Evolutionary conservation across 2,888 invertebrate species (phyloP), one percentile per base, ranked within the genome.

Genomic region (Cynaeus angustus): DNA sequence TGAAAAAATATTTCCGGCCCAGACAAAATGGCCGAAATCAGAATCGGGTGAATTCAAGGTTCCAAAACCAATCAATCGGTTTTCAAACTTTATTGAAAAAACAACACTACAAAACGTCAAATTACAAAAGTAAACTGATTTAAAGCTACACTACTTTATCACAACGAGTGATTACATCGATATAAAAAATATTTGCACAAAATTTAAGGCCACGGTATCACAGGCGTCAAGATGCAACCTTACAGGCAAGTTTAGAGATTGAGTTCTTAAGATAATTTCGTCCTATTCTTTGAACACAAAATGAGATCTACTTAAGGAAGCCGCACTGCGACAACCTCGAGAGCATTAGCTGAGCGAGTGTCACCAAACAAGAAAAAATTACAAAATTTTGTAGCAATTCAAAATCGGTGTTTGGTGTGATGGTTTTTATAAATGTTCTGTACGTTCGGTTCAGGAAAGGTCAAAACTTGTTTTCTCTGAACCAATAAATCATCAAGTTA

Each of bases 121-220:
- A 21, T 16, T 61, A 61, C 38, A 61, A 61, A 61, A 59, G 3
- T 33, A 55, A 26, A 52, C 52, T 55, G 10, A 38, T 38, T 55
- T 55, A 50, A 46, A 45, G 10, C 43, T 62, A 61, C n/a, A 0
- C 62, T 50, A 62, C 41, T 50, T 48, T 62, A 62, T 62, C 62
- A 62, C 62, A 62, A 26, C 7, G 37, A 6, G 62, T 62, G 62
- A 62, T 62, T 52, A 67, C 33, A 59, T 53, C 16, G 9, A 10
- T 55, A 66, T 37, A 62, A 68, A n/a, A 68, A 52, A 58, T 58
- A 67, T 67, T 66, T 58, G 58, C 59, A 59, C 66, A 50, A 70
- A 66, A 33, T 61, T 65, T 53, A 70, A 70, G 69, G 66, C 69
- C 69, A 70, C 59, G 21, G 52, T 70, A 70, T 70, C 69, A 70